phyloP scores from a whole-genome alignment of 2,888 invertebrate genomes.

The Boloria selene region DNA sequence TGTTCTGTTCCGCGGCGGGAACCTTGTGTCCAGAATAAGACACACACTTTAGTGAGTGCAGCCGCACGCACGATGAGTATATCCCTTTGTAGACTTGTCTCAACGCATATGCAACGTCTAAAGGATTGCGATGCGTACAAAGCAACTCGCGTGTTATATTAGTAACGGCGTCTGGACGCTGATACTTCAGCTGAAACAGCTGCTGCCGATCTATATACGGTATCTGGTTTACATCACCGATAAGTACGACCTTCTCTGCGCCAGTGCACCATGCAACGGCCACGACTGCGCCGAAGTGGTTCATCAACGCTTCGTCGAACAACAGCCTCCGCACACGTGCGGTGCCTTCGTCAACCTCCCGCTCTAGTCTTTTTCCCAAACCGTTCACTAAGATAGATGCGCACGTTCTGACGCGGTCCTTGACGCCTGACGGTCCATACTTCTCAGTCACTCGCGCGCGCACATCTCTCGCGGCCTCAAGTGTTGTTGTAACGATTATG shows the following conservation, averaged over 20 bases:
- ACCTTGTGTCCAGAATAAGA: neutral
- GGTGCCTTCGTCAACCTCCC: too few relatives aligned
- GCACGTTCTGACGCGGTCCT: neutral
- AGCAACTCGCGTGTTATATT: neutral
- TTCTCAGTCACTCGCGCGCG: neutral
- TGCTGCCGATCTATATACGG: slow-evolving; percentile 44
- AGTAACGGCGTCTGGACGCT: slow-evolving; percentile 16
- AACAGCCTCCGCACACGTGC: too few relatives aligned
- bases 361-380: neutral
- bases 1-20: slow-evolving; percentile 8
- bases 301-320: too few relatives aligned
- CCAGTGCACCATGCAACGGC: neutral
- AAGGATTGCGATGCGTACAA: neutral
- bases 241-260: slow-evolving; percentile 34
- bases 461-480: slow-evolving; percentile 32
- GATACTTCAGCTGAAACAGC: slow-evolving; percentile 32
- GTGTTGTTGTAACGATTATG: slow-evolving; percentile 29
- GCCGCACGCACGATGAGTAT: slow-evolving; percentile 15
- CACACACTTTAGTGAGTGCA: neutral
- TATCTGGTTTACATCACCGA: slow-evolving; percentile 44
- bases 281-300: too few relatives aligned
- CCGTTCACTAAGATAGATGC: slow-evolving; percentile 23
- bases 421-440: neutral
- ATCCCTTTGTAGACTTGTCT: slow-evolving; percentile 20
- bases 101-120: neutral